Conservation (phyloP, 2,797 vertebrate species). For the Chelmon rostratus region DNA sequence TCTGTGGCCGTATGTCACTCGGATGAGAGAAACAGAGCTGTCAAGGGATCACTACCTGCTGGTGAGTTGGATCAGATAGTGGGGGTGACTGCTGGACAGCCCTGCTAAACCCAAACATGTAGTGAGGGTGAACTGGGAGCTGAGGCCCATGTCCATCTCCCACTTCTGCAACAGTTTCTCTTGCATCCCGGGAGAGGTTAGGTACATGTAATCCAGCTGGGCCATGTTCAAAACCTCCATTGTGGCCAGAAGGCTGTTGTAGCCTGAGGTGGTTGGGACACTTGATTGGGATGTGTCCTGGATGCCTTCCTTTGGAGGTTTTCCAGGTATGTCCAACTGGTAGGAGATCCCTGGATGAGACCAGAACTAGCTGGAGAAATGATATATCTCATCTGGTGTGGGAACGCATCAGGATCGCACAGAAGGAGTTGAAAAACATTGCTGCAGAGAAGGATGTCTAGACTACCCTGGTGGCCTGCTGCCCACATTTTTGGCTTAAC, state of each 20-base stretch:
- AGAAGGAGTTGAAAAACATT: not conserved
- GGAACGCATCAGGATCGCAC: not conserved
- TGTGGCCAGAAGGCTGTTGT: too few species aligned
- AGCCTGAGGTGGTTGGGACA: not conserved
- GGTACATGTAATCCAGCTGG: not conserved
- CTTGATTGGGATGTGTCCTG: not conserved
- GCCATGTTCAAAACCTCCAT: too few species aligned
- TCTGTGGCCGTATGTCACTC: not conserved
- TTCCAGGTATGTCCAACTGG: not conserved
- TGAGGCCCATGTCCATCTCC: not conserved
- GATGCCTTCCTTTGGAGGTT: not conserved
- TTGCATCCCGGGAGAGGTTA: too few species aligned
- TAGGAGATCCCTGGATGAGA: not conserved
- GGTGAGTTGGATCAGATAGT: not conserved
- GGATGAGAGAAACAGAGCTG: not conserved
- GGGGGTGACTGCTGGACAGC: not conserved
- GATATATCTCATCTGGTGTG: not conserved
- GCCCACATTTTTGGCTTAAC: conserved; percentile 23
- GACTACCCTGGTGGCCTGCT: not conserved
- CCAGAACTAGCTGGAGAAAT: not conserved
- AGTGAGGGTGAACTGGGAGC: not conserved
- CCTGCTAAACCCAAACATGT: not conserved
- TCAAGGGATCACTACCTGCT: not conserved
- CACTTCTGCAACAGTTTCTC: not conserved
- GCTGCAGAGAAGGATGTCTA: not conserved